phyloP scores from a whole-genome alignment of 2,888 invertebrate genomes.

The Eutolmus rufibarbis region DNA sequence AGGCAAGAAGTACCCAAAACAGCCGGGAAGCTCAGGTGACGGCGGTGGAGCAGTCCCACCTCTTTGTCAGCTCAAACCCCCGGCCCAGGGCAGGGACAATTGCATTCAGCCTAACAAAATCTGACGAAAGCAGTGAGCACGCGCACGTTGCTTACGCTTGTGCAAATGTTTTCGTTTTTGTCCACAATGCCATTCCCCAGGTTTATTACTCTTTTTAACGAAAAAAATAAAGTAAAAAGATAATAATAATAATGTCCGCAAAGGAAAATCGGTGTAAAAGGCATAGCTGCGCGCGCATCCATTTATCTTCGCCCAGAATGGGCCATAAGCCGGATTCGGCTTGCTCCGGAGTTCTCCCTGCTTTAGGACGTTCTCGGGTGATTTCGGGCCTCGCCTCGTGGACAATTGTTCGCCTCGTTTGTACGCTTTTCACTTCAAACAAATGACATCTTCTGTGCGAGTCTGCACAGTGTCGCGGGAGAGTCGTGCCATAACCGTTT shows the following conservation, averaged over 20 bases:
- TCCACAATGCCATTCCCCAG: background rate
- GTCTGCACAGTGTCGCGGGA: background rate
- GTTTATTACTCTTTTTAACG: background rate
- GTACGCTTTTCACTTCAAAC: conserved; percentile 28
- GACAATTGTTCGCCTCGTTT: conserved; percentile 33
- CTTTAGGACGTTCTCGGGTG: background rate
- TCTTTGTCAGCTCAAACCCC: background rate
- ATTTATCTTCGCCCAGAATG: conserved; percentile 33
- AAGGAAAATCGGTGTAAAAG: conserved; percentile 35
- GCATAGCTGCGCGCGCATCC: conserved; percentile 17
- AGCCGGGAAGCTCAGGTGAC: background rate
- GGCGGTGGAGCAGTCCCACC: background rate
- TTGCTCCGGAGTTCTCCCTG: background rate
- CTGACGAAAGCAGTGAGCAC: conserved; percentile 29
- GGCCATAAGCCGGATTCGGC: background rate
- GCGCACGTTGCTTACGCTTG: background rate
- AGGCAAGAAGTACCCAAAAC: conserved; percentile 4
- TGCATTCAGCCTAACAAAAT: background rate
- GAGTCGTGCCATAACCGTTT: background rate
- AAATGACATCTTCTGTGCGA: conserved; percentile 25
- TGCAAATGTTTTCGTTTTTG: conserved; percentile 27
- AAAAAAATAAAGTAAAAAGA: background rate
- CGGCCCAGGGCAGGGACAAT: background rate
- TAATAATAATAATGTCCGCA: background rate
- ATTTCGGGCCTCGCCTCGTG: background rate